A percentile compares a stretch with the other conserved stretches of the same genome.
Conservation (phyloP, 1,140 invertebrate species). For the Pogonomyrmex californicus region DNA sequence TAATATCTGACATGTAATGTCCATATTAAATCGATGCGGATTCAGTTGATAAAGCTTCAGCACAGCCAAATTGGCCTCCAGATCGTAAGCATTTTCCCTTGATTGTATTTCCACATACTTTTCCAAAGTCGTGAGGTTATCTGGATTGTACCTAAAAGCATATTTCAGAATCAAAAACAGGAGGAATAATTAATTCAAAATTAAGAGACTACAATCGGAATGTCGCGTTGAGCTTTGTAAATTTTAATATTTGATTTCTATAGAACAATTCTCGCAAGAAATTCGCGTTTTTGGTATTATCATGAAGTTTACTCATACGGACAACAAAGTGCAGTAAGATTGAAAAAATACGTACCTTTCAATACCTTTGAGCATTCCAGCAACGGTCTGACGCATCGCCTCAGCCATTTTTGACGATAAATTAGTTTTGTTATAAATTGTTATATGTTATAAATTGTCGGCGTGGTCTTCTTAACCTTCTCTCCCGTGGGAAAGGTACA, state of each 20-base stretch:
- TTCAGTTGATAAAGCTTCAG: slow-evolving; percentile 97
- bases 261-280: not conserved
- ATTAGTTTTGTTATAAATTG: not conserved
- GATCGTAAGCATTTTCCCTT: slow-evolving; percentile 97
- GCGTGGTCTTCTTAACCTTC: not conserved
- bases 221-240: not conserved
- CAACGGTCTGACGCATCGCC: slow-evolving; percentile 92
- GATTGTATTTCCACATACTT: slow-evolving; percentile 97
- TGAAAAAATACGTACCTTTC: slow-evolving; percentile 89
- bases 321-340: not conserved
- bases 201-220: not conserved
- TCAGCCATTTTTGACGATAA: slow-evolving; percentile 88
- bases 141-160: slow-evolving; percentile 95
- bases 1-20: slow-evolving; percentile 94
- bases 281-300: not conserved
- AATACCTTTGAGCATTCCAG: slow-evolving; percentile 92
- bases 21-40: slow-evolving; percentile 94
- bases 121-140: slow-evolving; percentile 95
- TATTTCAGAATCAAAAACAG: not conserved
- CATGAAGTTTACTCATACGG: not conserved
- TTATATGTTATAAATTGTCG: not conserved
- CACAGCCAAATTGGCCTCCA: slow-evolving; percentile 98
- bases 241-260: not conserved
- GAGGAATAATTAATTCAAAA: not conserved
- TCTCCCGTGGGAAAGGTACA: too few relatives aligned